These are phyloP conservation scores for Martes martes DNA, from an alignment of 2,113 vertebrate genomes.

Conservation along the genomic window DNA sequence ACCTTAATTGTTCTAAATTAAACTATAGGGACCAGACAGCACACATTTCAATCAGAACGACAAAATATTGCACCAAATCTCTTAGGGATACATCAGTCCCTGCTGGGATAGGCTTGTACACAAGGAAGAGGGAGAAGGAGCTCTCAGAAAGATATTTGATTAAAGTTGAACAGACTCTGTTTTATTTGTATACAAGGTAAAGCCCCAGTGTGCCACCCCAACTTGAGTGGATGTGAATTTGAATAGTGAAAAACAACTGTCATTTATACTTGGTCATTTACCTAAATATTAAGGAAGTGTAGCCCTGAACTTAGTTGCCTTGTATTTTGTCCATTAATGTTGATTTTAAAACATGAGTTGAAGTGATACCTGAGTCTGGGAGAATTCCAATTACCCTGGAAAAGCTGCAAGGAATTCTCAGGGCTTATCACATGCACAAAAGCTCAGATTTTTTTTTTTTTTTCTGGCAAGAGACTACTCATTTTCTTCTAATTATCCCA, in stretches of 20 bases:
- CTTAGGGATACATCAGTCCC: slow-evolving; percentile 76
- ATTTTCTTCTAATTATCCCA: neutral
- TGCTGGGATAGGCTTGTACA: slow-evolving; percentile 65
- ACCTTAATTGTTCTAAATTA: slow-evolving; percentile 89
- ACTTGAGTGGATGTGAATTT: neutral
- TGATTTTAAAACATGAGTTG: neutral
- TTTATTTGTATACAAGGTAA: slow-evolving; percentile 48
- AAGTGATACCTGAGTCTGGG: neutral
- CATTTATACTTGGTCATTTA: neutral
- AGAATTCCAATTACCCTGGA: neutral
- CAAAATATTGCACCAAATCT: slow-evolving; percentile 84
- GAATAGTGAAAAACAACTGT: neutral
- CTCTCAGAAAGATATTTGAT: slow-evolving; percentile 76
- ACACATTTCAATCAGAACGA: slow-evolving; percentile 85
- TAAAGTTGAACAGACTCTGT: slow-evolving; percentile 75
- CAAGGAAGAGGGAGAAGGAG: slow-evolving; percentile 73
- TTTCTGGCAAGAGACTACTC: neutral
- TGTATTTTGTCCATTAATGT: neutral
- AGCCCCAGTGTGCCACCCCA: slow-evolving; percentile 48
- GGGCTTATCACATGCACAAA: neutral
- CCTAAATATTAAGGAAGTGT: neutral
- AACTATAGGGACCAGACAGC: slow-evolving; percentile 84
- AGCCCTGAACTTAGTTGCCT: neutral
- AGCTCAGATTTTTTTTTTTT: neutral
- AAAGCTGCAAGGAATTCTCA: neutral